phyloP scores from a whole-genome alignment of 1,140 invertebrate genomes.

The Drosophila miranda region DNA sequence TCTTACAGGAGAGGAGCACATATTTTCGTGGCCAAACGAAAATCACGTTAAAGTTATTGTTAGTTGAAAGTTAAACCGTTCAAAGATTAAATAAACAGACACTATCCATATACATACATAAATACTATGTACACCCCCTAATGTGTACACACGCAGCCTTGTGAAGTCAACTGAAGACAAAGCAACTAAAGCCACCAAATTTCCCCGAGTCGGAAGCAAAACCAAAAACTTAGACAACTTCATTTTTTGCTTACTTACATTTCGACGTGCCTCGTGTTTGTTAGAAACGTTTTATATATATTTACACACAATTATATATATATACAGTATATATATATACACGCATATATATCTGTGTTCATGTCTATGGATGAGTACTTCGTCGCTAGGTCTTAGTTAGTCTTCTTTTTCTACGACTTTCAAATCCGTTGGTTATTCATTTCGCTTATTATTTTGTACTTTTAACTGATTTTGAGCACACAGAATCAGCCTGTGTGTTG shows the following conservation, averaged over 20 bases:
- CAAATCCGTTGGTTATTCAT: conserved; percentile 34
- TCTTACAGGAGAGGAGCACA: conserved; percentile 49
- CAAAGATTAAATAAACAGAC: conserved; percentile 55
- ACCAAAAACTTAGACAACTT: conserved; percentile 51
- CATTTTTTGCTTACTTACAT: conserved; percentile 75
- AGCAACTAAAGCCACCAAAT: conserved; percentile 76
- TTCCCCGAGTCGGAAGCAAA: conserved; percentile 70
- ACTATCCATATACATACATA: conserved; percentile 55
- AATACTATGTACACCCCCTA: conserved; percentile 17
- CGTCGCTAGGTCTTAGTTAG: conserved; percentile 64
- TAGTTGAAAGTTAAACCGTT: conserved; percentile 64
- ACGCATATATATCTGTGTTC: conserved; percentile 49
- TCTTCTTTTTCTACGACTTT: conserved; percentile 43
- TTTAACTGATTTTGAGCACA: conserved; percentile 22
- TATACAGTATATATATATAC: conserved; percentile 34
- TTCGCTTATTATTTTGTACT: conserved; percentile 1
- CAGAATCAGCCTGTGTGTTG: conserved; percentile 25
- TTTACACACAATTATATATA: conserved; percentile 54
- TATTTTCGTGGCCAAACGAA: conserved; percentile 45
- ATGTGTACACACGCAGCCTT: conserved; percentile 57
- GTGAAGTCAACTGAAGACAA: conserved; percentile 65
- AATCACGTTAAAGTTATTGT: conserved; percentile 75
- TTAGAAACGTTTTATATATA: conserved; percentile 76
- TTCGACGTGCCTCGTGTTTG: conserved; percentile 78
- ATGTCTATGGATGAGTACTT: conserved; percentile 49